Evolutionary conservation across 2,797 vertebrate genomes (phyloP).

Genomic region (Hyperoplus lanceolatus): DNA sequence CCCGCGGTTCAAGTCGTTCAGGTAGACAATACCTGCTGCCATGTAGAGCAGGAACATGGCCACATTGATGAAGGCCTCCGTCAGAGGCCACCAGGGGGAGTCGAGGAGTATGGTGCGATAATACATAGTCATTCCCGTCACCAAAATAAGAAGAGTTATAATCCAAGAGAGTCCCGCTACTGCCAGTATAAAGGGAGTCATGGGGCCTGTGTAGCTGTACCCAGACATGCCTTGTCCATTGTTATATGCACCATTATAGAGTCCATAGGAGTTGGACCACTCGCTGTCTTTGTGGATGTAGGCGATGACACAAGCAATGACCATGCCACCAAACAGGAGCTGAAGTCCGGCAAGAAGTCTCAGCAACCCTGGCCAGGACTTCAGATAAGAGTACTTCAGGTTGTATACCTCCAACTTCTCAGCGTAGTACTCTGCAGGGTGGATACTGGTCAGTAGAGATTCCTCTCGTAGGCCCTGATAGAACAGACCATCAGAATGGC

Average conservation of each 20-base stretch:
- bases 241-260: constrained; percentile 71
- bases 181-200: constrained; percentile 86
- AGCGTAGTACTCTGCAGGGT: constrained; percentile 81
- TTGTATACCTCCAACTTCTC: constrained; percentile 83
- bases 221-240: constrained; percentile 70
- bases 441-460: constrained; percentile 75
- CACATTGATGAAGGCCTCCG: constrained; percentile 84
- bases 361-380: constrained; percentile 87
- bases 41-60: constrained; percentile 86
- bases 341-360: constrained; percentile 84
- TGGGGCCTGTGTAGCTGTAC: constrained; percentile 85
- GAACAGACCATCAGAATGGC: constrained; percentile 32
- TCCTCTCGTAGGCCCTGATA: constrained; percentile 58
- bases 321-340: constrained; percentile 87
- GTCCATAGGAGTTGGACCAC: constrained; percentile 83
- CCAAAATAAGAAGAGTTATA: constrained; percentile 80
- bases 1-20: constrained; percentile 87
- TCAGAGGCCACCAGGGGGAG: constrained; percentile 88
- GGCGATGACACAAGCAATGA: constrained; percentile 85
- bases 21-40: constrained; percentile 85
- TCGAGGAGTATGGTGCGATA: constrained; percentile 87
- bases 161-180: constrained; percentile 83
- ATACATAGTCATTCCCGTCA: constrained; percentile 86
- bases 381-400: constrained; percentile 83
- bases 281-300: constrained; percentile 88